Evolutionary conservation across 2,888 invertebrate genomes (phyloP).

Genomic region (Beris morrisii): DNA sequence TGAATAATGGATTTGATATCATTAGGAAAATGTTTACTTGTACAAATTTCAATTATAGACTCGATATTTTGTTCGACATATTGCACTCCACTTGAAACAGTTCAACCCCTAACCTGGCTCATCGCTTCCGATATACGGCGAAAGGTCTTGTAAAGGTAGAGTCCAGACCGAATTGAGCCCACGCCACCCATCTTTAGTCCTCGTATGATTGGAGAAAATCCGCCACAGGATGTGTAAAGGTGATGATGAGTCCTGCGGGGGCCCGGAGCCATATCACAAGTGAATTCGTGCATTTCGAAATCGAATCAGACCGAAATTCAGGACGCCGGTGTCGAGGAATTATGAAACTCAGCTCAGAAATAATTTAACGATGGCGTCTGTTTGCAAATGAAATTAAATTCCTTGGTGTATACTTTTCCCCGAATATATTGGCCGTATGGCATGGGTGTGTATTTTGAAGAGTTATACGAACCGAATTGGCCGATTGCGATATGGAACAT

Average conservation of each 20-base stretch:
- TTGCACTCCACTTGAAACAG: not conserved
- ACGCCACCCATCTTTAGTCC: constrained; percentile 12
- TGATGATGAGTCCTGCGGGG: constrained; percentile 8
- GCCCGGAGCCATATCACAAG: constrained; percentile 1
- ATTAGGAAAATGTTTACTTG: constrained; percentile 44
- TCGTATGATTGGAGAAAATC: constrained; percentile 21
- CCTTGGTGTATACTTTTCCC: constrained; percentile 23
- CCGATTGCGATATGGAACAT: not conserved
- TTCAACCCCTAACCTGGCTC: not conserved
- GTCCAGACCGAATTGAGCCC: not conserved
- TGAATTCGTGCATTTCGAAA: constrained; percentile 18
- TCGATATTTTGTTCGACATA: constrained; percentile 37
- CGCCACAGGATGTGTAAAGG: constrained; percentile 6
- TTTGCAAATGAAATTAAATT: constrained; percentile 39
- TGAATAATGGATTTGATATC: constrained; percentile 47
- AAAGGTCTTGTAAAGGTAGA: not conserved
- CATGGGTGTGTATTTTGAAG: not conserved
- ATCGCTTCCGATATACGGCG: not conserved
- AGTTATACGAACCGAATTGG: not conserved
- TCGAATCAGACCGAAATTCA: constrained; percentile 1
- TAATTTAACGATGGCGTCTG: constrained; percentile 35
- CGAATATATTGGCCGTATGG: not conserved
- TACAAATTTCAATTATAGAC: constrained; percentile 38
- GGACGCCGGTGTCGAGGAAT: constrained; percentile 16
- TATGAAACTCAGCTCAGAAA: constrained; percentile 29